These are phyloP conservation scores for Pseudomyrmex gracilis DNA, from an alignment of 1,140 invertebrate genomes.

Conservation along the genomic window DNA sequence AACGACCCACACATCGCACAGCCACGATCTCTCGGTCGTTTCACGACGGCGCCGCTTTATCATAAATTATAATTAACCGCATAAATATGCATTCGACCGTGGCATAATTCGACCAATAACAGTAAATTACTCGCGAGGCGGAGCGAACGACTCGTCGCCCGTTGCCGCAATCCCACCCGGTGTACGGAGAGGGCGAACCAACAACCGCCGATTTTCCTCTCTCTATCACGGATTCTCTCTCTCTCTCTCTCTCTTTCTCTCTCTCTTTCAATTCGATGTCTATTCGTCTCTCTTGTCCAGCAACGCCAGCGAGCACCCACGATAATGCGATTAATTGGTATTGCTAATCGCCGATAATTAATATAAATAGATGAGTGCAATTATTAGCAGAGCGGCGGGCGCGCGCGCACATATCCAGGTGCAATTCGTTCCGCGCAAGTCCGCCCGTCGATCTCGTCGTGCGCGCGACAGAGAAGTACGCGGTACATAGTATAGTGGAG, in stretches of 20 bases:
- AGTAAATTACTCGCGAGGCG: conserved; percentile 85
- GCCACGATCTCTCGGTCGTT: conserved; percentile 78
- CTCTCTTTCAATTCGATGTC: neutral
- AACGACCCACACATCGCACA: conserved; percentile 40
- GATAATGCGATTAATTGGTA: conserved; percentile 86
- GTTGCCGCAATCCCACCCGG: conserved; percentile 63
- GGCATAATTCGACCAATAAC: conserved; percentile 86
- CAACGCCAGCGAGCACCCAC: conserved; percentile 67
- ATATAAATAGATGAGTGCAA: conserved; percentile 86
- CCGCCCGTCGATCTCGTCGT: conserved; percentile 52
- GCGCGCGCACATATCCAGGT: conserved; percentile 62
- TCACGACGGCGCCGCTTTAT: conserved; percentile 82
- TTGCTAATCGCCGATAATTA: conserved; percentile 86
- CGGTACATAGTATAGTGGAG: too few relatives aligned
- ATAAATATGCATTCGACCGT: conserved; percentile 85
- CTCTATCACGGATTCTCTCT: conserved; percentile 17
- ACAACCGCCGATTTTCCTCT: conserved; percentile 46
- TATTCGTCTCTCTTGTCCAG: conserved; percentile 34
- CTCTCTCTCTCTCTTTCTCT: neutral
- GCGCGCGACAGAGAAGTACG: conserved; percentile 32
- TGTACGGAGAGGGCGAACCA: conserved; percentile 60
- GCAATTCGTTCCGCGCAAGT: conserved; percentile 56
- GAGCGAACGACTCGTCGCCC: conserved; percentile 77
- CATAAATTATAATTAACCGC: conserved; percentile 86
- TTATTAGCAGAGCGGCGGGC: conserved; percentile 76